phyloP scores from a whole-genome alignment of 1,140 invertebrate genomes.

The Vanessa tameamea region DNA sequence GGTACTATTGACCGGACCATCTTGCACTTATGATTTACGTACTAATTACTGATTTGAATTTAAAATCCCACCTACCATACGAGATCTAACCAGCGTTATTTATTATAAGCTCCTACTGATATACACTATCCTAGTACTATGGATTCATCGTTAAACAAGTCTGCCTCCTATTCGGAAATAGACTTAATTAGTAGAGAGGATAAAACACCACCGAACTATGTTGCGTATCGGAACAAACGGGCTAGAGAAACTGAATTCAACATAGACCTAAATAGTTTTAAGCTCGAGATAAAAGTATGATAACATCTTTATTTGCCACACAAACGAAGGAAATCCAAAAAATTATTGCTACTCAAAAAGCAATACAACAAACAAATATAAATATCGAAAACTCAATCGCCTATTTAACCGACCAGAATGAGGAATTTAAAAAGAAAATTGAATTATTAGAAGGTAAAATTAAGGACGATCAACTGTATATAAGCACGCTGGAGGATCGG shows the following conservation, averaged over 20 bases:
- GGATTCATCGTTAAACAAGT: slow-evolving; percentile 14
- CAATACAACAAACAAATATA: slow-evolving; percentile 31
- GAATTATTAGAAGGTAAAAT: slow-evolving; percentile 13
- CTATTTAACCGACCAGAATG: slow-evolving; percentile 21
- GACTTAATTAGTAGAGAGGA: slow-evolving; percentile 14
- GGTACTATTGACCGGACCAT: slow-evolving; percentile 11
- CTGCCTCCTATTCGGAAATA: slow-evolving; percentile 16
- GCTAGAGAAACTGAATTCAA: slow-evolving; percentile 16
- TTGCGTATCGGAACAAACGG: slow-evolving; percentile 17
- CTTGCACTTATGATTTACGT: slow-evolving; percentile 8
- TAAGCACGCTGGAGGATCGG: slow-evolving; percentile 24
- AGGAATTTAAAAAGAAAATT: slow-evolving; percentile 29
- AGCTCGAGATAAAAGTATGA: slow-evolving; percentile 17
- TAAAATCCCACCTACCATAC: slow-evolving; percentile 12
- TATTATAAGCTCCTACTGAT: slow-evolving; percentile 5
- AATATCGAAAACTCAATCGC: slow-evolving; percentile 33
- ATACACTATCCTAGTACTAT: slow-evolving; percentile 12
- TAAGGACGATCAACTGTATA: slow-evolving; percentile 26
- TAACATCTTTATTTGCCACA: slow-evolving; percentile 22
- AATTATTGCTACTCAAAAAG: slow-evolving; percentile 17
- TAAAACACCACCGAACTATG: slow-evolving; percentile 21
- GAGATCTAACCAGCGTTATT: slow-evolving; percentile 2
- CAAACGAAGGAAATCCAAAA: slow-evolving; percentile 14
- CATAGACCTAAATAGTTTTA: slow-evolving; percentile 15
- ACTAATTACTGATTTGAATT: slow-evolving; percentile 14